Conservation (phyloP, 2,888 invertebrate genomes). For the Amblyjoppa proteus region DNA sequence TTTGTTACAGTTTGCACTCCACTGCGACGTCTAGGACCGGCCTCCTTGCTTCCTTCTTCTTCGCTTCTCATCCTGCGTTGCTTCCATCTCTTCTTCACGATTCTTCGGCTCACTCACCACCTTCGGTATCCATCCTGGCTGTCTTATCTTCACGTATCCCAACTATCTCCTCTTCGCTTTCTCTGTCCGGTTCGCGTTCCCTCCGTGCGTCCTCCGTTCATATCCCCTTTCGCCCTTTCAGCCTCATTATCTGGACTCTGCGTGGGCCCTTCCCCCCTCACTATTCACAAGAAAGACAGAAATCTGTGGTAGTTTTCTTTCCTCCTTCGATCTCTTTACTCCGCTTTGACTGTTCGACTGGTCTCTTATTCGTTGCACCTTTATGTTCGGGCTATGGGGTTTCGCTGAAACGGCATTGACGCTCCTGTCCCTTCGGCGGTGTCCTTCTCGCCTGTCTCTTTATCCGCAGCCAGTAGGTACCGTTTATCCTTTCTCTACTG, state of each 20-base stretch:
- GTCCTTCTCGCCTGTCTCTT: conserved; percentile 17
- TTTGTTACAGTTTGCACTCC: conserved; percentile 85
- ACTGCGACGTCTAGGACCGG: conserved; percentile 79
- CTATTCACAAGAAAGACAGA: conserved; percentile 25
- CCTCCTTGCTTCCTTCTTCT: conserved; percentile 59
- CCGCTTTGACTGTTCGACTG: conserved; percentile 10
- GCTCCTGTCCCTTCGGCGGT: conserved; percentile 15
- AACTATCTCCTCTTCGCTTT: conserved; percentile 44
- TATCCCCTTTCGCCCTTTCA: conserved; percentile 50
- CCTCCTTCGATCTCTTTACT: conserved; percentile 3
- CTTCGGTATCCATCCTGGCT: conserved; percentile 43
- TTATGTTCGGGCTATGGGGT: neutral
- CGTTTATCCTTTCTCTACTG: neutral
- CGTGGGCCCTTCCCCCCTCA: conserved; percentile 25
- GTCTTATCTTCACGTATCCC: conserved; percentile 28
- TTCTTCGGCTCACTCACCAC: conserved; percentile 59
- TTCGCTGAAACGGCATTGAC: neutral
- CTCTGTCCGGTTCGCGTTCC: conserved; percentile 42
- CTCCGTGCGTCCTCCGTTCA: conserved; percentile 37
- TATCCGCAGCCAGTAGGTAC: conserved; percentile 5
- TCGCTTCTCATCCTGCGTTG: conserved; percentile 46
- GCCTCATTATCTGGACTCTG: conserved; percentile 68
- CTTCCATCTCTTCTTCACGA: conserved; percentile 63
- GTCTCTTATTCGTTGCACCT: neutral
- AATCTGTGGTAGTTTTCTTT: conserved; percentile 34